Percentiles rank a stretch among this genome's conserved stretches.
Conservation (phyloP, 2,113 vertebrate genomes). For the Colistium nudipinnis region DNA sequence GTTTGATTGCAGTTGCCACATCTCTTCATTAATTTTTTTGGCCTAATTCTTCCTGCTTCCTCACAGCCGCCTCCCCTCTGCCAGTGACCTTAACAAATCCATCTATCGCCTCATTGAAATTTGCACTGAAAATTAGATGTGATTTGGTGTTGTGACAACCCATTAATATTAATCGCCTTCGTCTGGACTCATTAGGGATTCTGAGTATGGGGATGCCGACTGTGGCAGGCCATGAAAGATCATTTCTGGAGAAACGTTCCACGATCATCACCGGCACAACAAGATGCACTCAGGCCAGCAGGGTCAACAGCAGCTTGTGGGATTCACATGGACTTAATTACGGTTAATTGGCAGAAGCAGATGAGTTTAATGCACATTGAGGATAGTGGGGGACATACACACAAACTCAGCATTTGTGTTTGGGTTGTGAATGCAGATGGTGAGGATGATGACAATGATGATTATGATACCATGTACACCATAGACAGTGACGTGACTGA, state of each 20-base stretch:
- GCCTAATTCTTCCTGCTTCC: constrained; percentile 30
- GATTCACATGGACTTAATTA: constrained; percentile 49
- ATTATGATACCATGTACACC: background rate
- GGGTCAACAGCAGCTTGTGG: constrained; percentile 33
- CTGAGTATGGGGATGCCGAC: constrained; percentile 23
- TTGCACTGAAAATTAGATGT: constrained; percentile 68
- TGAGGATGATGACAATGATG: background rate
- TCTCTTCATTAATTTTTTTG: constrained; percentile 58
- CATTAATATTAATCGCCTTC: constrained; percentile 78
- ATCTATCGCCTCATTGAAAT: constrained; percentile 62
- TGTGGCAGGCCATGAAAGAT: constrained; percentile 52
- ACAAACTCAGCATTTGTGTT: constrained; percentile 3
- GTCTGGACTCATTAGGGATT: constrained; percentile 72
- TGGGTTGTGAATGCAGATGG: constrained; percentile 1
- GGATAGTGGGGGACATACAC: background rate
- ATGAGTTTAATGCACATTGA: constrained; percentile 25
- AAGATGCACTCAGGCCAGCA: constrained; percentile 9
- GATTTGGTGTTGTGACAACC: constrained; percentile 70
- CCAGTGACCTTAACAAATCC: constrained; percentile 67
- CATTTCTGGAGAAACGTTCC: constrained; percentile 52
- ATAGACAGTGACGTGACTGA: constrained; percentile 3
- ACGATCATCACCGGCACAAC: constrained; percentile 45
- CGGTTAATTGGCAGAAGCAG: constrained; percentile 28
- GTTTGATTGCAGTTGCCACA: constrained; percentile 55
- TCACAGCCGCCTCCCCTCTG: constrained; percentile 25